Evolutionary conservation across 2,888 invertebrate species (phyloP).

Genomic region (Diloba caeruleocephala): DNA sequence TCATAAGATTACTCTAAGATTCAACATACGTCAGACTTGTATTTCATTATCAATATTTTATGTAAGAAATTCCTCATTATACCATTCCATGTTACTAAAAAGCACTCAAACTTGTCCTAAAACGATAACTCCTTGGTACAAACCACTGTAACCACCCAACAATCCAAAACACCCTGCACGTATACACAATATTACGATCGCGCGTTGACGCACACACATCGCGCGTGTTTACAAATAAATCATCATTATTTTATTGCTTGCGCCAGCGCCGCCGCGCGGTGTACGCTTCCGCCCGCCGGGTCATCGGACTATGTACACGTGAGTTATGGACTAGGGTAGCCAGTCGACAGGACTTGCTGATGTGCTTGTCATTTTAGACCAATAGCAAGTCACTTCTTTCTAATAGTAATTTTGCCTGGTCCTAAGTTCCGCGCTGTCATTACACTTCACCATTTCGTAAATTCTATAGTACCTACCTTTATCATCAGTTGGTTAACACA

Average conservation of each 20-base stretch:
- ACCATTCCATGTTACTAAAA: too few relatives aligned
- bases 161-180: slow-evolving; percentile 45
- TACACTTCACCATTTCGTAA: too few relatives aligned
- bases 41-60: too few relatives aligned
- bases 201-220: slow-evolving; percentile 77
- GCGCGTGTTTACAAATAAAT: slow-evolving; percentile 87
- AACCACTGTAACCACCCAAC: background rate
- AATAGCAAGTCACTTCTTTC: background rate
- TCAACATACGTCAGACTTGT: too few relatives aligned
- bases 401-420: slow-evolving; percentile 18
- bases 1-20: too few relatives aligned
- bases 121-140: background rate
- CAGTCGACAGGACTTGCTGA: slow-evolving; percentile 30
- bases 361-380: slow-evolving; percentile 7
- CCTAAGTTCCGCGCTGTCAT: slow-evolving; percentile 12
- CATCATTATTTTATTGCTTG: slow-evolving; percentile 83
- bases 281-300: slow-evolving; percentile 59
- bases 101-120: background rate
- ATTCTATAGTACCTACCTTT: too few relatives aligned
- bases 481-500: too few relatives aligned
- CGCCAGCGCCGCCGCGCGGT: slow-evolving; percentile 63
- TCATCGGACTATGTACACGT: slow-evolving; percentile 56
- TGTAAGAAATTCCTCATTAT: too few relatives aligned
- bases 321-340: slow-evolving; percentile 55
- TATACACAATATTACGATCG: slow-evolving; percentile 71